Base-by-base conservation (phyloP, 2,113 vertebrate species). In the Nyctibius bracteatus region DNA sequence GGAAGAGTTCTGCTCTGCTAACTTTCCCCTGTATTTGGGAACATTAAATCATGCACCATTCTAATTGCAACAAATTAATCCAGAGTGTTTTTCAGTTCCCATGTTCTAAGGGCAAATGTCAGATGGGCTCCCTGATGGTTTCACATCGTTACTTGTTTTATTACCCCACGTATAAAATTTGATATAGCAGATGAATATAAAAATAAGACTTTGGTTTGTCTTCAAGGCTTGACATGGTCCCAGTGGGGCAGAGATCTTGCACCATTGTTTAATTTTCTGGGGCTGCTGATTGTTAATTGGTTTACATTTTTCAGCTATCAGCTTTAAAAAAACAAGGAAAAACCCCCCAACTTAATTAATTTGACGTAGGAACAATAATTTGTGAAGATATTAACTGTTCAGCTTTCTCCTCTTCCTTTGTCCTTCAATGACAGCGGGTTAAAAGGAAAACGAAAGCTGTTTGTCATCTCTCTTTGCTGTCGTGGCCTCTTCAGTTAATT, bases 81-180 rank as follows among this genome's bases (percentile, higher is more conserved):
- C 55, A 81, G 37, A 35, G 33, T n/a, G 24, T 3, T 25, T 80
- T 61, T 51, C 15, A 65, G 47, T 73, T 65, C 44, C 46, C 14
- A 0, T 28, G 25, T 31, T 65, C 24, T 23, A 49, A 37, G 23
- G 57, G 35, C 57, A 78, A 5, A 6, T 10, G 12, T 11, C 7
- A 10, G 33, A 4, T 18, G 15, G 25, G 19, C 12, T n/a, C 35
- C 21, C 37, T 28, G 31, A 22, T 11, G 9, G 16, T 51, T 77
- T n/a, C 44, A 43, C 9, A 0, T 23, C 43, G 46, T 43, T 8
- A 21, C 21, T 39, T n/a, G 30, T 75, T 77, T 7, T 5, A 0
- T 27, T 67, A 23, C 11, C 8, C 43, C 18, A 1, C 3, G 33
- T 23, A 17, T 43, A 44, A 44, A 33, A 55, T 44, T 27, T 3